phyloP scores from a whole-genome alignment of 2,113 vertebrate genomes.

The Gambusia holbrooki region DNA sequence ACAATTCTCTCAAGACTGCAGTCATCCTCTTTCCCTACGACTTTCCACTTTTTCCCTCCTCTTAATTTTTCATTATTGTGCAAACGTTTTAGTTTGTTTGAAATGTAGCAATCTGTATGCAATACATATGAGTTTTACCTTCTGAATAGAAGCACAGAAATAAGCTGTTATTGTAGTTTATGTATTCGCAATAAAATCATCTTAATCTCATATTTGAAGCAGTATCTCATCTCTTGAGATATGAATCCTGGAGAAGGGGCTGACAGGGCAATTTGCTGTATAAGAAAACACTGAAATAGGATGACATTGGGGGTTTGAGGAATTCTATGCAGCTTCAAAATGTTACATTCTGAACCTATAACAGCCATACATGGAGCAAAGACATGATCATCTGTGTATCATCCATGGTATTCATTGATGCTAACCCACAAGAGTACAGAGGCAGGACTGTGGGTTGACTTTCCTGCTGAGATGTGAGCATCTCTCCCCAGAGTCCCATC shows the following conservation, averaged over 20 bases:
- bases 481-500: slow-evolving; percentile 65
- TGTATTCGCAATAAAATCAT: too few species aligned
- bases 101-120: too few species aligned
- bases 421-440: slow-evolving; percentile 42
- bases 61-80: not conserved
- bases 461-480: slow-evolving; percentile 60
- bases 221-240: not conserved
- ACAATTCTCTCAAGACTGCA: not conserved
- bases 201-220: not conserved
- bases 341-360: slow-evolving; percentile 18
- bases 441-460: slow-evolving; percentile 45
- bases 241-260: slow-evolving; percentile 26
- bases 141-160: not conserved
- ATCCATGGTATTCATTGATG: slow-evolving; percentile 48
- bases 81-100: too few species aligned
- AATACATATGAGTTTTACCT: too few species aligned
- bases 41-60: not conserved
- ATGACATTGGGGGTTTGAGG: not conserved
- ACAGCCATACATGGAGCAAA: slow-evolving; percentile 28
- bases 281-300: not conserved
- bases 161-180: not conserved
- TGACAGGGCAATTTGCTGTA: slow-evolving; percentile 5
- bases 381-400: slow-evolving; percentile 44
- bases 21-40: not conserved
- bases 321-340: slow-evolving; percentile 34